These are phyloP conservation scores for Crotophaga sulcirostris DNA, from an alignment of 2,113 vertebrate species.

Conservation along the genomic window DNA sequence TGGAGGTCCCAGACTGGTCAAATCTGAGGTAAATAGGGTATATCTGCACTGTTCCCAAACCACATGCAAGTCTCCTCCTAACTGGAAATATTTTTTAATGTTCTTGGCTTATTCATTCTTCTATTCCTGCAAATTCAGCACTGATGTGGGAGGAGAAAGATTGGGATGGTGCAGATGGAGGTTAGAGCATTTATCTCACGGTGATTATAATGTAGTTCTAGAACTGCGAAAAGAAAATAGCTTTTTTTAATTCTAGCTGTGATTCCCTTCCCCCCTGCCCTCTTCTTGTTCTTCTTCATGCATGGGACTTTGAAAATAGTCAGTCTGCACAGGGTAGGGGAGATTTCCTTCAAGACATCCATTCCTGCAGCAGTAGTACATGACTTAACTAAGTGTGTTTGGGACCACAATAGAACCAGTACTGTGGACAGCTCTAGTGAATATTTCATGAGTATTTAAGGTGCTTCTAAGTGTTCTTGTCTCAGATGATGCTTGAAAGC, in stretches of 20 bases:
- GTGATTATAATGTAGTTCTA: neutral
- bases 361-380: constrained; percentile 2
- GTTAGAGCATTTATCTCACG: constrained; percentile 1
- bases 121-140: neutral
- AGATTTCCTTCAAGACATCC: neutral
- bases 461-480: constrained; percentile 11
- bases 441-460: constrained; percentile 16
- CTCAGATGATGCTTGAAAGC: constrained; percentile 44
- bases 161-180: constrained; percentile 40
- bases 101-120: neutral
- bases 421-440: neutral
- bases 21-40: neutral
- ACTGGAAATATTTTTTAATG: neutral
- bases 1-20: neutral
- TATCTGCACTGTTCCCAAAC: neutral
- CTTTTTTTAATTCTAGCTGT: neutral
- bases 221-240: neutral
- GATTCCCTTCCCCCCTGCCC: neutral
- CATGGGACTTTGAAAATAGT: neutral
- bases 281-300: neutral
- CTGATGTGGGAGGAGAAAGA: constrained; percentile 41
- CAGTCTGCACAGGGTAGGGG: neutral
- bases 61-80: neutral
- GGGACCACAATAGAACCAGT: neutral
- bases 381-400: constrained; percentile 15